Evolutionary conservation across 2,113 vertebrate species (phyloP).

Genomic region (Pyxicephalus adspersus): DNA sequence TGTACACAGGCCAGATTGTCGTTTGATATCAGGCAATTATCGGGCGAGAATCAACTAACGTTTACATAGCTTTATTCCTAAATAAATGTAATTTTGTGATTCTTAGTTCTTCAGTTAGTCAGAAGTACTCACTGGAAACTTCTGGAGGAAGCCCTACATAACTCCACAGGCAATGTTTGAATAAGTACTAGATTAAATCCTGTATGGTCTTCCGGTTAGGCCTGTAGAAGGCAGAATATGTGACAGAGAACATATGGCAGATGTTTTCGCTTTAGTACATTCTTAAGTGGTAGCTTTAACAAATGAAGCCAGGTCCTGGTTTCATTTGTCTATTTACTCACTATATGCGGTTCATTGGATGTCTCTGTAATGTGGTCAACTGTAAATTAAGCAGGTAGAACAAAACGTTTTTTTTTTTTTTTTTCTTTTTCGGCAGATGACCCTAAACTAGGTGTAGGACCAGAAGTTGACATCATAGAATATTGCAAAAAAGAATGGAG

Average conservation of each 20-base stretch:
- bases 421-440: slow-evolving; percentile 65
- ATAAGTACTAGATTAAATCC: too few species aligned
- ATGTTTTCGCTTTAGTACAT: not conserved
- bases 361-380: not conserved
- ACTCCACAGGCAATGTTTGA: too few species aligned
- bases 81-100: too few species aligned
- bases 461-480: slow-evolving; percentile 83
- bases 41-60: too few species aligned
- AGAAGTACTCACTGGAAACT: too few species aligned
- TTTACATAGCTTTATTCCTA: too few species aligned
- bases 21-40: too few species aligned
- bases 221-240: too few species aligned
- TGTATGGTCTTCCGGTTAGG: too few species aligned
- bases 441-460: slow-evolving; percentile 77
- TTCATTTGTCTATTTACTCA: not conserved
- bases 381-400: not conserved
- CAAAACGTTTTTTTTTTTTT: not conserved
- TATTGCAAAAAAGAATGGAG: slow-evolving; percentile 92
- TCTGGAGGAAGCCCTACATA: too few species aligned
- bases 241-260: not conserved
- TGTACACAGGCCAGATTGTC: too few species aligned
- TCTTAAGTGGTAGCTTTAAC: not conserved
- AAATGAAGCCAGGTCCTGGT: not conserved
- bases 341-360: not conserved
- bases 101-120: too few species aligned